These are phyloP conservation scores for Brenthis hecate DNA, from an alignment of 2,888 invertebrate genomes.

Conservation along the genomic window DNA sequence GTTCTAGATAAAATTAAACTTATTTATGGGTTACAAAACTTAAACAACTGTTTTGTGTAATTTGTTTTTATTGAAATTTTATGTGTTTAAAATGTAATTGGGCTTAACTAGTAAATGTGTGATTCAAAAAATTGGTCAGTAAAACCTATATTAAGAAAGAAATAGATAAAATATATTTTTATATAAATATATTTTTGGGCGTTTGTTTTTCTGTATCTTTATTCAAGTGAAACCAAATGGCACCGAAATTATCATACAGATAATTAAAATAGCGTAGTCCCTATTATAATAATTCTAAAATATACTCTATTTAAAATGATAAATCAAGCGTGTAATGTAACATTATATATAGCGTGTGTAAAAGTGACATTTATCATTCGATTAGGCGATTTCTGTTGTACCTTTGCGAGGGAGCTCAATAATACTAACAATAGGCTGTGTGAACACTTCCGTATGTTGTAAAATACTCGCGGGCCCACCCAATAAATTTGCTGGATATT, in stretches of 20 bases:
- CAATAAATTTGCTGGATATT: conserved; percentile 20
- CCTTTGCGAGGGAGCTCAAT: conserved; percentile 10
- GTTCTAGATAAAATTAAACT: conserved; percentile 35
- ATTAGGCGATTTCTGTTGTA: conserved; percentile 9
- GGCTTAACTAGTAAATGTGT: no score
- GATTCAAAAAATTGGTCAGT: no score
- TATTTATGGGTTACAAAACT: conserved; percentile 22
- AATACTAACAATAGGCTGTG: conserved; percentile 16
- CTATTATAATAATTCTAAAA: no score
- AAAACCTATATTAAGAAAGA: no score
- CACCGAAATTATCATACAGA: no score
- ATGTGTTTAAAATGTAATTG: no score
- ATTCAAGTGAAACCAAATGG: no score
- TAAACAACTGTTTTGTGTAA: conserved; percentile 19
- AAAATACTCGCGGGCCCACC: conserved; percentile 18
- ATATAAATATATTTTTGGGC: no score
- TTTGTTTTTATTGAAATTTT: neutral
- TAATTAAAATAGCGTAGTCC: no score
- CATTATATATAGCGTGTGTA: neutral
- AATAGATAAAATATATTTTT: no score
- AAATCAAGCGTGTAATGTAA: neutral
- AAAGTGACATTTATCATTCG: conserved; percentile 6
- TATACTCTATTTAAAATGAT: neutral
- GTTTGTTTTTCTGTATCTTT: no score
- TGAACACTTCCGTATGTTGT: conserved; percentile 29